Base-by-base conservation (phyloP, 2,888 invertebrate genomes). In the Autographa gamma region DNA sequence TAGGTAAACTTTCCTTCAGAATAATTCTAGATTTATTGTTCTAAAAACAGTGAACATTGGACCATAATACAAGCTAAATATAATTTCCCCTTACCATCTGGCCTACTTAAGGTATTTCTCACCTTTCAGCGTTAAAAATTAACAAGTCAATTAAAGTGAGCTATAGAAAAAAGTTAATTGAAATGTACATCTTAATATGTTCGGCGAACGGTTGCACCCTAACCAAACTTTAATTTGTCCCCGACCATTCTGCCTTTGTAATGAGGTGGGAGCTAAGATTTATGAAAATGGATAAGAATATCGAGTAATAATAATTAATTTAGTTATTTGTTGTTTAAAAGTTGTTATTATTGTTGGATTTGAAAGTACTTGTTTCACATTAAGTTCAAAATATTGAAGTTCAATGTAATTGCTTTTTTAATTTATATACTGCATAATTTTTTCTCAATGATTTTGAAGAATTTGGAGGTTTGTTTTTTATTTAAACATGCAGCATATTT, bases 151-250 rank as follows among this genome's bases (percentile, higher is more conserved):
- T 76, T 65, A 65, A 80, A 80, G 69, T 48, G 3, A 48, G 56
- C 11, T 60, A 63, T 71, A 38, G 0, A 66, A 79, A 81, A 58
- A 19, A 52, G 54, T 73, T 61, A 74, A 81, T 70, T 69, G 63
- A 74, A 79, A 82, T 71, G 62, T 79, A 68, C 66, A 68, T 69
- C 66, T 71, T 71, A 67, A 74, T 77, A 67, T 60, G 68, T 63
- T 16, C 43, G 14, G 41, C 56, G 56, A 52, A 56, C 65, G 63
- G 74, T 71, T 69, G 70, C 60, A 64, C 69, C 82, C 79, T 79
- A 79, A 82, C 76, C 79, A 79, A 79, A 79, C 79, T 82, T 79
- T 79, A 79, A 79, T 81, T 81, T 82, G 79, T 74, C 69, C 71
- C 60, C 62, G 13, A 66, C 71, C 75, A 74, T 72, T 71, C 13